Base-by-base conservation (phyloP, 2,113 vertebrate genomes). In the Hypomesus transpacificus region DNA sequence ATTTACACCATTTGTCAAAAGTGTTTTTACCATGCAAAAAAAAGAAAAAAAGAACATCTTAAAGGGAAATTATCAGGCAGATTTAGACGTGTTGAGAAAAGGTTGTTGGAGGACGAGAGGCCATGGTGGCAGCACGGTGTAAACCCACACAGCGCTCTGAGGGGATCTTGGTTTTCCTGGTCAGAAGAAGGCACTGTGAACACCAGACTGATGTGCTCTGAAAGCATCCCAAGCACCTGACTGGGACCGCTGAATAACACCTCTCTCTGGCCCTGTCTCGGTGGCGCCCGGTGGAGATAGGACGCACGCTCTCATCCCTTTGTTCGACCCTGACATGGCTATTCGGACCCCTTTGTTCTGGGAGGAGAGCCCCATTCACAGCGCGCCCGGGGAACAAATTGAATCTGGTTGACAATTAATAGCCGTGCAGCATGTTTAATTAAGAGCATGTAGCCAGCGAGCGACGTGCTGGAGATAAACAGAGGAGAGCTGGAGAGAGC, bases 351-450 rank as follows among this genome's bases (percentile, higher is more conserved):
- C 88, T 88, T 91, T 91, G 87, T 91, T 89, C 85, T 79, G 80
- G 72, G 70, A 67, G 71, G 78, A 87, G 79, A 88, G 86, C 73
- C 74, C 85, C 87, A 86, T 88, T 91, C 85, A 89, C 77, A 21
- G 79, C 50, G 61, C 52, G 85, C 83, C 84, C 39, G 7, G 80
- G 84, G 87, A 93, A 89, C 89, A 90, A 90, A 90, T 89, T 87
- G 85, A 91, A 91, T 87, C 80, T 86, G 85, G 88, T 84, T 87
- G 82, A 88, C 90, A 91, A 91, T 92, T 91, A 91, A 93, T 90
- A 90, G 86, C 87, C 80, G 73, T 76, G 76, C 83, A 75, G 86
- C 87, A 81, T 87, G 88, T 91, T 90, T 92, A 91, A 90, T 89
- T 91, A 92, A 92, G 88, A 90, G 86, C 82, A 81, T 84, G 84